Conservation (phyloP, 2,797 vertebrate genomes). For the Picus viridis region DNA sequence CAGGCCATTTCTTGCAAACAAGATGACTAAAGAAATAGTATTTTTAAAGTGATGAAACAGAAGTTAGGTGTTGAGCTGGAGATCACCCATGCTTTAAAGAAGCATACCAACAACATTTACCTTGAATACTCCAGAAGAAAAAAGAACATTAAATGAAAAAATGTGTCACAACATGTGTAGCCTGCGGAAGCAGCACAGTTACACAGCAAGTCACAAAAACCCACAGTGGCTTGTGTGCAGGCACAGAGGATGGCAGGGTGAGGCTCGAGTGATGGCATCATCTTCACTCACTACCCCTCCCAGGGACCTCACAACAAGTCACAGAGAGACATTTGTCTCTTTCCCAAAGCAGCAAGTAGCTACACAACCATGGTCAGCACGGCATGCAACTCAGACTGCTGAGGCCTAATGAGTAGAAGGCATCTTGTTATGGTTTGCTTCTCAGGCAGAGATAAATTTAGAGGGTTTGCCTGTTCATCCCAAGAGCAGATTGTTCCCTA, state of each 20-base stretch:
- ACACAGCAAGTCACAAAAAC: neutral
- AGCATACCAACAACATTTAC: too few relatives aligned
- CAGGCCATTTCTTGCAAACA: too few relatives aligned
- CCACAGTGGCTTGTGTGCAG: rapidly evolving
- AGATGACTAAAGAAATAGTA: too few relatives aligned
- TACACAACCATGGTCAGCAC: neutral
- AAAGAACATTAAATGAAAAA: too few relatives aligned
- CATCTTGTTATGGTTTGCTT: neutral
- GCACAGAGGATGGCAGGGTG: neutral
- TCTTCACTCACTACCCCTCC: neutral
- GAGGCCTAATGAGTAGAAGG: neutral
- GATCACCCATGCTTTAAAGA: too few relatives aligned
- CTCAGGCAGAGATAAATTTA: neutral
- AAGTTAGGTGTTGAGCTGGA: too few relatives aligned
- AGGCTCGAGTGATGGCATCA: neutral
- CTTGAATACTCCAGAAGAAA: too few relatives aligned
- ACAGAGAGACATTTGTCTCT: neutral
- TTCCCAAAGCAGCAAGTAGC: neutral
- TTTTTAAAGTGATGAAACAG: too few relatives aligned
- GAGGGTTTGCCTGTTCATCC: neutral
- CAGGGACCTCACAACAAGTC: neutral
- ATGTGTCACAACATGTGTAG: neutral
- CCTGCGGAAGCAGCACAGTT: neutral
- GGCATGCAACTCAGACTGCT: neutral
- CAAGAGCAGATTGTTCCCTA: neutral